A percentile compares a stretch with the other conserved stretches of the same genome.
Conservation (phyloP, 2,888 invertebrate genomes). For the Steinernema hermaphroditum region DNA sequence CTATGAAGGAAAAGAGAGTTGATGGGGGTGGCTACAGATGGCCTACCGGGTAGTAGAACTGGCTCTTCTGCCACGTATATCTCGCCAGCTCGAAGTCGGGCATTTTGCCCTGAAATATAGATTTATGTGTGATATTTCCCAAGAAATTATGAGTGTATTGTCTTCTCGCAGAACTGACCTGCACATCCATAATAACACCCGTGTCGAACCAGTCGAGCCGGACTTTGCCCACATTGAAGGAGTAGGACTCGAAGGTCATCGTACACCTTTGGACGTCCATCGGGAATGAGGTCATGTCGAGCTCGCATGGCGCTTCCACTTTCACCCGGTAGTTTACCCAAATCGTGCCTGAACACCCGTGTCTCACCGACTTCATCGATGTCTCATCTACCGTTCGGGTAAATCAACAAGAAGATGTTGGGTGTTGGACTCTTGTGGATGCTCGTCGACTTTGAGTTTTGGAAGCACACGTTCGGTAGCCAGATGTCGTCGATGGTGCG, state of each 20-base stretch:
- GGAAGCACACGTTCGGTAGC: conserved; percentile 52
- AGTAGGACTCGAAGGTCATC: conserved; percentile 42
- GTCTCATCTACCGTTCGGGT: conserved; percentile 40
- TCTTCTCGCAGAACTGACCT: background rate
- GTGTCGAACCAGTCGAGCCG: conserved; percentile 29
- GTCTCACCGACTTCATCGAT: too few relatives aligned
- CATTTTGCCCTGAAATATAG: conserved; percentile 37
- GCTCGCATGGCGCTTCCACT: conserved; percentile 39
- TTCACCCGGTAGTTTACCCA: conserved; percentile 41
- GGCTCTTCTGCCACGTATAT: conserved; percentile 40
- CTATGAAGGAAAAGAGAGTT: too few relatives aligned
- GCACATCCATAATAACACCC: conserved; percentile 9
- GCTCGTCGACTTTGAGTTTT: conserved; percentile 36
- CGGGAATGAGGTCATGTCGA: conserved; percentile 39
- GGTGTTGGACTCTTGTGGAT: conserved; percentile 36
- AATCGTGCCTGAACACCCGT: conserved; percentile 32
- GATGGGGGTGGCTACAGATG: too few relatives aligned
- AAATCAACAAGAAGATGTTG: conserved; percentile 40
- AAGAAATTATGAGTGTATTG: too few relatives aligned
- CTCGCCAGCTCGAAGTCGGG: conserved; percentile 45
- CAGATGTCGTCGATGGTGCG: conserved; percentile 63
- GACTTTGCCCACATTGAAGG: conserved; percentile 45
- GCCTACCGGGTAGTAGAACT: conserved; percentile 45
- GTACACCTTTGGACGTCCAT: conserved; percentile 36
- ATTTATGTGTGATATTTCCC: background rate